Evolutionary conservation across 2,113 vertebrate species (phyloP).

Genomic region (Tupaia chinensis): DNA sequence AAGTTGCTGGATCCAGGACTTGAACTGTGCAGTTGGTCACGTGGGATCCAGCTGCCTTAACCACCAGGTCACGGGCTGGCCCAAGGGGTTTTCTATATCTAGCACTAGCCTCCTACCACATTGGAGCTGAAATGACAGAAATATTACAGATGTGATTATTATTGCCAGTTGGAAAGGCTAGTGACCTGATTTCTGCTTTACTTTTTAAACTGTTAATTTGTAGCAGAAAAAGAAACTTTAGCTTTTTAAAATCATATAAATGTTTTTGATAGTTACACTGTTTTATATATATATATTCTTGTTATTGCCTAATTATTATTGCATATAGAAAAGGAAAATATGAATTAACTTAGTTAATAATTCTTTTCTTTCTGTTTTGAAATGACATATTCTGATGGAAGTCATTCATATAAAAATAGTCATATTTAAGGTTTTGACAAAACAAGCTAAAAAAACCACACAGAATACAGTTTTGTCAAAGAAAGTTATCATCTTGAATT

Average conservation of each 20-base stretch:
- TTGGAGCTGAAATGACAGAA: not conserved
- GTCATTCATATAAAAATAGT: constrained; percentile 23
- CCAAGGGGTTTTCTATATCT: not conserved
- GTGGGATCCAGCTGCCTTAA: too few relatives aligned
- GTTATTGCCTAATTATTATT: not conserved
- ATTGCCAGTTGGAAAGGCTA: not conserved
- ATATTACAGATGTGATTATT: not conserved
- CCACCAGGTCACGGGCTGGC: too few relatives aligned
- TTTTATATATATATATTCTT: not conserved
- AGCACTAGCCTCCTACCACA: not conserved
- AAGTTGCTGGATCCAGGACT: too few relatives aligned
- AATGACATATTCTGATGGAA: constrained; percentile 18
- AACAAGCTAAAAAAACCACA: constrained; percentile 75
- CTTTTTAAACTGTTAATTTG: not conserved
- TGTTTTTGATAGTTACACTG: not conserved
- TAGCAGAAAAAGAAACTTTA: not conserved
- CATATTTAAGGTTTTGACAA: constrained; percentile 59
- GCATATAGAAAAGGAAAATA: not conserved
- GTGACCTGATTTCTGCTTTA: not conserved
- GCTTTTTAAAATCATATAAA: not conserved
- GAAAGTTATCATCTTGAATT: constrained; percentile 72
- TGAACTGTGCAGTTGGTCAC: too few relatives aligned
- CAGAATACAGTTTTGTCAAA: constrained; percentile 74
- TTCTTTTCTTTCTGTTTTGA: constrained; percentile 39
- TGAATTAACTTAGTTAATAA: not conserved